Conservation (phyloP, 2,888 invertebrate species). For the Incurvaria masculella region DNA sequence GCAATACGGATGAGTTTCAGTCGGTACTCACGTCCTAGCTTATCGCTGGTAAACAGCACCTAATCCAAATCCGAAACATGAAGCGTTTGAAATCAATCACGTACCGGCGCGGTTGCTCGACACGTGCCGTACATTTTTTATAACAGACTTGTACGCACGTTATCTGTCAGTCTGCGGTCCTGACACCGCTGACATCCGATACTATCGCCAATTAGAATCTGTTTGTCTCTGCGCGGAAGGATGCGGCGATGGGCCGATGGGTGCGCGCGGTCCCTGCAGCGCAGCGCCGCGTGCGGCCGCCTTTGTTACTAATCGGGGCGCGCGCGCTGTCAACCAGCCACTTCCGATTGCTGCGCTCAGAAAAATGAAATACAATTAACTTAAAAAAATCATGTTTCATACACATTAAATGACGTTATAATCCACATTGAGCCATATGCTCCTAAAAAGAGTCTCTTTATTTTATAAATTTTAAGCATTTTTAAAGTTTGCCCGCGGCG, state of each 20-base stretch:
- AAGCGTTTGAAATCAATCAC: not conserved
- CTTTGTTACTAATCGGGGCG: not conserved
- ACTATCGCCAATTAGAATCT: not conserved
- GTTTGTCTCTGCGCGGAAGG: not conserved
- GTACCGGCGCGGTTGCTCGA: no score
- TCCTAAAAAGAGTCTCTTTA: no score
- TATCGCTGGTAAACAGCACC: no score
- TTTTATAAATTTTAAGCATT: no score
- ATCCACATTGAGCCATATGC: no score
- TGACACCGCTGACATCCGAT: not conserved
- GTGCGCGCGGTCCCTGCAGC: not conserved
- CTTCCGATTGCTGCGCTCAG: not conserved
- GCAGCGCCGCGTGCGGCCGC: not conserved
- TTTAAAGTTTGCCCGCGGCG: no score
- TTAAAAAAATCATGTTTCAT: no score
- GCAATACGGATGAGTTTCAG: no score
- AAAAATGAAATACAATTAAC: no score
- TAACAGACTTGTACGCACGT: not conserved
- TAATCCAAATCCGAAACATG: no score
- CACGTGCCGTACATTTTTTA: not conserved
- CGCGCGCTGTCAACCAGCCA: not conserved
- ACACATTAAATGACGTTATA: no score
- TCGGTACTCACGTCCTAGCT: no score
- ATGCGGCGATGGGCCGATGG: not conserved
- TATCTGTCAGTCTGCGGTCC: not conserved